Percentiles rank a stretch among this genome's conserved stretches.
These are phyloP conservation scores for Mormoops blainvillei DNA, from an alignment of 2,113 vertebrate genomes.

Conservation along the genomic window DNA sequence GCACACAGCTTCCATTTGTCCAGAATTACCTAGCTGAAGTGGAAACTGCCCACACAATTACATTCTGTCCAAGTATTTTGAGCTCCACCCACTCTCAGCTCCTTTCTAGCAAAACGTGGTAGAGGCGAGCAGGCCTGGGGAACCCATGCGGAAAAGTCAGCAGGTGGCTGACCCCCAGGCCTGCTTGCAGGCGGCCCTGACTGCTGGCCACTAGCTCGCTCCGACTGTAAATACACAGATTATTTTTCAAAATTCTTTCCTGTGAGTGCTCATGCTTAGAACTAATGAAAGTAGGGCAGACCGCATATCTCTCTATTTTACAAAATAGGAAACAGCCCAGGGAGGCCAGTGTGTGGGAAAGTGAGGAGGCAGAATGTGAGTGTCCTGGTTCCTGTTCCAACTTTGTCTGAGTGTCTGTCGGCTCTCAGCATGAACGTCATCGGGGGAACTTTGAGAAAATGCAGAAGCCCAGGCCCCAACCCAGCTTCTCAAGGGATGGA, in stretches of 20 bases:
- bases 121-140: slow-evolving; percentile 2
- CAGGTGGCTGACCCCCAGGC: not conserved
- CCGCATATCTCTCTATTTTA: not conserved
- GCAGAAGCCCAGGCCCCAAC: not conserved
- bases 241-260: not conserved
- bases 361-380: not conserved
- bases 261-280: not conserved
- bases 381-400: not conserved
- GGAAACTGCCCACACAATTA: slow-evolving; percentile 60
- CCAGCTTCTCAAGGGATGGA: not conserved
- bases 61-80: slow-evolving; percentile 59
- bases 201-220: not conserved
- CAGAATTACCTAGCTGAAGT: slow-evolving; percentile 64
- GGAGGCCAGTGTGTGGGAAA: not conserved
- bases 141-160: slow-evolving; percentile 25
- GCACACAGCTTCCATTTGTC: slow-evolving; percentile 55
- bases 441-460: not conserved
- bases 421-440: not conserved
- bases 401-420: not conserved
- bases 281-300: not conserved
- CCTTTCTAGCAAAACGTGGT: slow-evolving; percentile 57
- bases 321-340: not conserved
- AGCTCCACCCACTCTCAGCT: slow-evolving; percentile 60
- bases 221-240: not conserved
- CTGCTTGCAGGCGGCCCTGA: not conserved